Base-by-base conservation (phyloP, 2,113 vertebrate species). In the Megaleporinus macrocephalus region DNA sequence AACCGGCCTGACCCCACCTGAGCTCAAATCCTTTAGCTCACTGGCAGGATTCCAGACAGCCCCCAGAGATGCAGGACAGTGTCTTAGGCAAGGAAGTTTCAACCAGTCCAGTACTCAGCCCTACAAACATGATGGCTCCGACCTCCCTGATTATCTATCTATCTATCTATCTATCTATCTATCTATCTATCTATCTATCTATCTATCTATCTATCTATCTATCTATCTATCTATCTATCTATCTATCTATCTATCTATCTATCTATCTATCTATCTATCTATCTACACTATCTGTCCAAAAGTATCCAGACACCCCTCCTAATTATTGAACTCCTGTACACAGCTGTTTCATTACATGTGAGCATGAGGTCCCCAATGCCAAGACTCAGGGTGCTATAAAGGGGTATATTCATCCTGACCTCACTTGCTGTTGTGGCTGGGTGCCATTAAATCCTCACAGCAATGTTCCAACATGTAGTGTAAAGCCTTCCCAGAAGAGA, bases 21-120 rank as follows among this genome's bases (percentile, higher is more conserved):
- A 94, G 91, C 92, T 94, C 91, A 95, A 94, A 92, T 91, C 93
- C 91, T 94, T 95, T 92, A 94, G 93, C 90, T 91, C 93, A 87
- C 92, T 95, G 92, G 90, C 92, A 89, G 93, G 92, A 91, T 93
- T 95, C 93, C 92, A 95, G 92, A 89, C 93, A 88, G 91, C 93
- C 88, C 92, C 93, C 86, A 92, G 94, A 92, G 92, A 93, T 89
- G 93, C 92, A 93, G 93, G 93, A 91, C 92, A 94, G 92, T 95
- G 92, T 94, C 93, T 95, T 94, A 95, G 94, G 94, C 93, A 94
- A 94, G 93, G 89, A 93, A 89, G 89, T 78, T 84, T 85, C 78
- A 47, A 86, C 82, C 86, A 82, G 83, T 77, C 90, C 84, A 88
- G 85, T 84, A 85, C 75, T 83, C 83, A 84, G 89, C 88, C 89